Conservation (phyloP, 1,140 invertebrate species). For the Drosophila ambigua region DNA sequence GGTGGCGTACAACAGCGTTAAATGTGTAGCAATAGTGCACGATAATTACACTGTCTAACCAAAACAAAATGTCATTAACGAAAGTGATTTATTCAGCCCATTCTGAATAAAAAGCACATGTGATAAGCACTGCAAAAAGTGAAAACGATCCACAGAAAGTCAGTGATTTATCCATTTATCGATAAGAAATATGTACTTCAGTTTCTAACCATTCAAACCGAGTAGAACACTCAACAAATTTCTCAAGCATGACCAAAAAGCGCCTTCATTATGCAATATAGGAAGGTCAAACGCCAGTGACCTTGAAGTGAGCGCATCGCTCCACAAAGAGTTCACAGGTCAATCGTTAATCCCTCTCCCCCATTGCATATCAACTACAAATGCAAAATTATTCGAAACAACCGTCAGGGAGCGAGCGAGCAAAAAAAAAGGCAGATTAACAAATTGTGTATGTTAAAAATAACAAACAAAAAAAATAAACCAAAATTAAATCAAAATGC, state of each 20-base stretch:
- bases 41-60: constrained; percentile 30
- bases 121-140: background rate
- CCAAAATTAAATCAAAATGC: constrained; percentile 61
- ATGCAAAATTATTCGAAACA: constrained; percentile 46
- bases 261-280: constrained; percentile 16
- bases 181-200: no score
- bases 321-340: constrained; percentile 42
- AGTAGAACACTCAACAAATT: background rate
- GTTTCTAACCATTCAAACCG: no score
- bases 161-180: background rate
- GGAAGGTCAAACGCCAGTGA: constrained; percentile 60
- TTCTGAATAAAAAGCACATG: no score
- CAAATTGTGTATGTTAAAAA: constrained; percentile 70
- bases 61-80: background rate
- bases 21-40: constrained; percentile 57
- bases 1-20: constrained; percentile 35
- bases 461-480: constrained; percentile 69
- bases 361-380: constrained; percentile 22
- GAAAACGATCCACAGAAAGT: constrained; percentile 7
- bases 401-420: constrained; percentile 19
- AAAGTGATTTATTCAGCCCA: constrained; percentile 12
- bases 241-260: constrained; percentile 1
- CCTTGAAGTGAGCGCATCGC: constrained; percentile 43
- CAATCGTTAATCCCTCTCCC: constrained; percentile 12
- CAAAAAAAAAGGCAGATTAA: constrained; percentile 54